phyloP scores from a whole-genome alignment of 2,113 vertebrate species.

The Aplodontia rufa region DNA sequence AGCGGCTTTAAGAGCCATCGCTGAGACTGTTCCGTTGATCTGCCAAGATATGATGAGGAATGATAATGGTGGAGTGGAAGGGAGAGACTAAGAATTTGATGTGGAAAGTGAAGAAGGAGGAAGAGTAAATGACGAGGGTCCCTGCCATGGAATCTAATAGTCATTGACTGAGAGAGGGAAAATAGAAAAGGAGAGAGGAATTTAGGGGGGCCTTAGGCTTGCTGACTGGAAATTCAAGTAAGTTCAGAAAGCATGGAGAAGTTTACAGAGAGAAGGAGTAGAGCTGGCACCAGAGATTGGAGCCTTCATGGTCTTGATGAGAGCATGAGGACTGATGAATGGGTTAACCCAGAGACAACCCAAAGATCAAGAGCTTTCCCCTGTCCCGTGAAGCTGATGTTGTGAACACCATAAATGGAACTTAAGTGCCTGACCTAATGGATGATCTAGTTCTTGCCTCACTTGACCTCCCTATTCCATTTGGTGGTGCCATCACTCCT shows the following conservation, averaged over 20 bases:
- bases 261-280: not conserved
- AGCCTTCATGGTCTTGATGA: not conserved
- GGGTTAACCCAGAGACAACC: not conserved
- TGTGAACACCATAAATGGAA: not conserved
- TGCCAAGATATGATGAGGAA: not conserved
- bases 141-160: not conserved
- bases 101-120: not conserved
- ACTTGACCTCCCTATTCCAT: not conserved
- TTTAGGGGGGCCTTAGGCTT: not conserved
- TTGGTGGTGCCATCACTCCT: not conserved
- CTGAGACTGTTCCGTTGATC: not conserved
- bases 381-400: not conserved
- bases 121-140: not conserved
- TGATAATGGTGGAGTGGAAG: not conserved
- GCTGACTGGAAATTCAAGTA: not conserved
- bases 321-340: not conserved
- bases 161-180: not conserved
- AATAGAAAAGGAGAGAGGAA: not conserved
- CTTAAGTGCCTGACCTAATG: not conserved
- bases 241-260: not conserved
- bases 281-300: not conserved
- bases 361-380: not conserved
- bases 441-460: not conserved
- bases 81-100: not conserved
- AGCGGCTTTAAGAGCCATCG: not conserved